Conservation (phyloP, 23 tunicate genomes). For the Halocynthia aurantium region DNA sequence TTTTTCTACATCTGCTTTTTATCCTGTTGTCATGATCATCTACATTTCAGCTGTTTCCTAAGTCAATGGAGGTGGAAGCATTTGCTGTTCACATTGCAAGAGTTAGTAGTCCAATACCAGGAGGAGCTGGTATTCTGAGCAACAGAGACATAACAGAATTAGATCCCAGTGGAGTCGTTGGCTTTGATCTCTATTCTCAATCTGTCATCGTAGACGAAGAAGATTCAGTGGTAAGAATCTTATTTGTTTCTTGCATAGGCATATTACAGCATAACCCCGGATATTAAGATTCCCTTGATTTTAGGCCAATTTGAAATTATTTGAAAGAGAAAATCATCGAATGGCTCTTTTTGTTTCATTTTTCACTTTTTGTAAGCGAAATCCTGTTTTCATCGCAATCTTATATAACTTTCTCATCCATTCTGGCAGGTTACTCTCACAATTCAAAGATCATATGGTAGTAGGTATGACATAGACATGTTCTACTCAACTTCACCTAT, state of each 20-base stretch:
- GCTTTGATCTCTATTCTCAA: slow-evolving; percentile 42
- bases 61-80: slow-evolving; percentile 8
- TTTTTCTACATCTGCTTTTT: too few species aligned
- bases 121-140: slow-evolving; percentile 30
- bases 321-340: too few species aligned
- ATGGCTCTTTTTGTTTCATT: background rate
- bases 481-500: slow-evolving; percentile 33
- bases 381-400: background rate
- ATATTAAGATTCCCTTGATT: background rate
- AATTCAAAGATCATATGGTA: slow-evolving; percentile 64
- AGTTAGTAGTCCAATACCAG: slow-evolving; percentile 24
- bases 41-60: slow-evolving; percentile 31
- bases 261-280: background rate
- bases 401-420: background rate
- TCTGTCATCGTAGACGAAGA: slow-evolving; percentile 13
- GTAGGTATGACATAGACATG: slow-evolving; percentile 44
- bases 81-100: slow-evolving; percentile 36
- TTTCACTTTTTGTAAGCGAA: background rate
- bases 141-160: slow-evolving; percentile 45
- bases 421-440: slow-evolving; percentile 52
- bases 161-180: slow-evolving; percentile 73
- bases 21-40: too few species aligned
- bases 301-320: background rate
- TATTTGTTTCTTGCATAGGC: background rate
- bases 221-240: slow-evolving; percentile 10